A percentile compares a stretch with the other conserved stretches of the same genome.
Evolutionary conservation across 92 coral and sea anemone species (phyloP).

Genomic region (Epizoanthus ramosus): DNA sequence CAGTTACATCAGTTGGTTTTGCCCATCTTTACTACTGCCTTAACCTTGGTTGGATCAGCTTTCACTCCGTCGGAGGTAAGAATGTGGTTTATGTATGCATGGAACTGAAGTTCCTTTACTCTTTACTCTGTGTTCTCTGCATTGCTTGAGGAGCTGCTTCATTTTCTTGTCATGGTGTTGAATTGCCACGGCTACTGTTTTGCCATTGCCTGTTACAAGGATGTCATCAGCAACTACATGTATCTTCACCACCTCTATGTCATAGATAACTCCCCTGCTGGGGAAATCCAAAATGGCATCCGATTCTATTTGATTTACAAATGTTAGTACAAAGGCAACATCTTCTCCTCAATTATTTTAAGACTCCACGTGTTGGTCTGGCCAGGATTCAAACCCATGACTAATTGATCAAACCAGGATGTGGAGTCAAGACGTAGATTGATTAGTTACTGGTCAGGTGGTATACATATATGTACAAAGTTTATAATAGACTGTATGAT

Average conservation of each 20-base stretch:
- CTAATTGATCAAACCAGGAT: no score
- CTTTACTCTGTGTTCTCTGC: conserved; percentile 5
- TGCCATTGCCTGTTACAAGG: conserved; percentile 43
- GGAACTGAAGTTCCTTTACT: conserved; percentile 29
- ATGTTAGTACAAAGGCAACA: no score
- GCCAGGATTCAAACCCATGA: no score
- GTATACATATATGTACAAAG: no score
- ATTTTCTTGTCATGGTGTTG: background rate
- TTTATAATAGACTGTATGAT: background rate
- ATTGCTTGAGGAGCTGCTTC: background rate
- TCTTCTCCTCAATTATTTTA: no score
- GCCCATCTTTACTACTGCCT: background rate
- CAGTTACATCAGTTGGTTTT: conserved; percentile 1
- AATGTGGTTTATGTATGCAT: conserved; percentile 26
- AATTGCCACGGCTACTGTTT: conserved; percentile 23
- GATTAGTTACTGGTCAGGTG: no score
- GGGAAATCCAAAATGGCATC: conserved; percentile 17
- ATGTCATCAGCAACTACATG: conserved; percentile 18
- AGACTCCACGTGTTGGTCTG: no score
- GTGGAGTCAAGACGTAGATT: no score
- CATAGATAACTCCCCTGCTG: conserved; percentile 2
- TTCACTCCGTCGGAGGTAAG: conserved; percentile 30
- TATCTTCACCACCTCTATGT: background rate
- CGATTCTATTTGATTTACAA: conserved; percentile 8
- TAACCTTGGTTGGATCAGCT: conserved; percentile 18